Base-by-base conservation (phyloP, 2,888 invertebrate genomes). In the Tinea semifulvella region DNA sequence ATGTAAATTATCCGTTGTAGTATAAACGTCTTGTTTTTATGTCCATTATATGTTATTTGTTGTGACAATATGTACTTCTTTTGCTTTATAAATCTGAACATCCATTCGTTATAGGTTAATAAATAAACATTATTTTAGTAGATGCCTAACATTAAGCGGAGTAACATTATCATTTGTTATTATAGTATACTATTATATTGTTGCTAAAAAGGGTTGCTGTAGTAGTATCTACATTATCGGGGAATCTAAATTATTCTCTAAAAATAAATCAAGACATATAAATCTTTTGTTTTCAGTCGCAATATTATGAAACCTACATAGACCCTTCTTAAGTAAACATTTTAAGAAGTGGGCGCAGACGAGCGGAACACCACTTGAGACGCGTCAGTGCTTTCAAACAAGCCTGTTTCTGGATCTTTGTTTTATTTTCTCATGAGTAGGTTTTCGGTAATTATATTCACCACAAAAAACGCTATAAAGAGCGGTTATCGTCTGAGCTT, bases 401-500 rank as follows among this genome's bases (percentile, higher is more conserved):
- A 44, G 47, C 50, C 48, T 53, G 52, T 53, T 56, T 55, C 52
- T 46, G 47, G 49, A 52, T 54, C 43, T 50, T 49, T 59, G 58
- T 59, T 61, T 60, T 58, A 60, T 60, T 62, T 66, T 68, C 68
- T 61, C 65, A 67, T 66, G 63, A 61, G 58, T 62, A 62, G 57
- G 54, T 64, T 65, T 64, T 54, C 56, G 57, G 58, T 64, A 68
- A 69, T 69, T 65, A 62, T 61, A 58, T 63, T 62, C 61, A 58
- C 57, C 58, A 57, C 58, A 45, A 39, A 45, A 39, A 54, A 57
- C 55, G 56, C 53, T 54, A 52, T 58, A 60, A 60, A 61, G 58
- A 64, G 64, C 55, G 55, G 63, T 65, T 68, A 68, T 64, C 60
- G 68, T 65, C 60, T 63, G 56, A 58, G 55, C 53, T 56, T 48